These are phyloP conservation scores for Dascyllus trimaculatus DNA, from an alignment of 2,113 vertebrate genomes.

Conservation along the genomic window DNA sequence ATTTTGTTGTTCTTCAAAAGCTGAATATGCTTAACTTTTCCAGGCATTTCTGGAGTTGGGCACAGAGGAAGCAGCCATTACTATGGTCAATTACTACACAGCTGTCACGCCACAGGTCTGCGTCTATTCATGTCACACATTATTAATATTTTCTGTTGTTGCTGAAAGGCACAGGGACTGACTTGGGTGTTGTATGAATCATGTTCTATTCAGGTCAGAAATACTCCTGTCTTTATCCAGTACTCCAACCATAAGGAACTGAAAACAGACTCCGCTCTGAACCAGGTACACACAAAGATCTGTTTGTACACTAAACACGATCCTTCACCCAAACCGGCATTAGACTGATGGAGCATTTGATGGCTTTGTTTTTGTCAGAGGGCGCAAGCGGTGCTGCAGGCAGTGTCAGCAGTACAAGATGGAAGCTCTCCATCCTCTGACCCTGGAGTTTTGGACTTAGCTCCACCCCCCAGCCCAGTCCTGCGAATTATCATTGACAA, in stretches of 20 bases:
- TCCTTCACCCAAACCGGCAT: not conserved
- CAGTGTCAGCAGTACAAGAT: slow-evolving; percentile 96
- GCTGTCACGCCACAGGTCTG: slow-evolving; percentile 96
- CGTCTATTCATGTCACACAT: slow-evolving; percentile 15
- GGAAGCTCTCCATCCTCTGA: slow-evolving; percentile 93
- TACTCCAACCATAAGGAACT: slow-evolving; percentile 99
- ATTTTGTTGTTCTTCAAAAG: not conserved
- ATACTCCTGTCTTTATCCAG: slow-evolving; percentile 96
- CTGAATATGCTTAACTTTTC: slow-evolving; percentile 40
- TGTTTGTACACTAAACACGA: not conserved
- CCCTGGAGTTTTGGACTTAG: slow-evolving; percentile 91
- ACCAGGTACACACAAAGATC: slow-evolving; percentile 78
- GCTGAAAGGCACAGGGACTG: not conserved
- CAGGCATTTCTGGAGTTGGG: slow-evolving; percentile 98
- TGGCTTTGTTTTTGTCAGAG: slow-evolving; percentile 81
- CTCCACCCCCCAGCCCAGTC: slow-evolving; percentile 95
- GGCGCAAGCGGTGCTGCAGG: slow-evolving; percentile 96
- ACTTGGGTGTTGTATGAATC: slow-evolving; percentile 43
- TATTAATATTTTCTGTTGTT: not conserved
- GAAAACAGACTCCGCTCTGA: slow-evolving; percentile 98
- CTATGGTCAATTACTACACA: slow-evolving; percentile 98
- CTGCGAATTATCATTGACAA: slow-evolving; percentile 99
- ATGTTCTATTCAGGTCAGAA: slow-evolving; percentile 92
- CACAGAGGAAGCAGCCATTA: slow-evolving; percentile 96
- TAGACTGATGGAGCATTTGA: not conserved